phyloP scores from a whole-genome alignment of 2,888 invertebrate genomes.

The Lepidochrysops patricia region DNA sequence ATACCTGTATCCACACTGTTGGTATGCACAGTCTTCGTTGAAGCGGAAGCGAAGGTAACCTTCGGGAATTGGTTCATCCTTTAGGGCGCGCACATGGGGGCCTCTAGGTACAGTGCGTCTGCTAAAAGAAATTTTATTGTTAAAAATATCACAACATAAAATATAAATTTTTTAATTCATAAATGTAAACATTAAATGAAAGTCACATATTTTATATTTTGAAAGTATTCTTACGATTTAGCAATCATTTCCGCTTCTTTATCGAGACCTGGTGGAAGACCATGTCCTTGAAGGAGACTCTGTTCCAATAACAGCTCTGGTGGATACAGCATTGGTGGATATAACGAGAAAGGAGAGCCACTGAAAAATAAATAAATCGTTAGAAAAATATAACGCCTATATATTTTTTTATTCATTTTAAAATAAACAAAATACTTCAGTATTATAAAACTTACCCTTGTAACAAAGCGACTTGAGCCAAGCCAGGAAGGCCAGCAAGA shows the following conservation, averaged over 20 bases:
- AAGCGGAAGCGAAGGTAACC: conserved; percentile 92
- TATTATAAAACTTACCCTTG: conserved; percentile 48
- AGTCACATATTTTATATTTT: background rate
- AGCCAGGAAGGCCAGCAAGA: conserved; percentile 55
- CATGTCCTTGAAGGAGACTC: conserved; percentile 69
- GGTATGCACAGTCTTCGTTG: conserved; percentile 93
- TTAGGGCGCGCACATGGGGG: conserved; percentile 81
- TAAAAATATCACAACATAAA: background rate
- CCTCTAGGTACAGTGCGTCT: conserved; percentile 54
- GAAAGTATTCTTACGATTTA: conserved; percentile 52
- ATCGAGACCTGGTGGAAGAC: conserved; percentile 63
- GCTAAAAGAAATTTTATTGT: conserved; percentile 22
- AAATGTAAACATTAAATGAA: too few species aligned
- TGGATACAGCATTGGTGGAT: conserved; percentile 69
- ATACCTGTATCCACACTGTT: conserved; percentile 87
- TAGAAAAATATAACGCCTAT: background rate
- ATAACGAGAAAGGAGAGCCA: conserved; percentile 64
- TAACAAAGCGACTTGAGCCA: conserved; percentile 64
- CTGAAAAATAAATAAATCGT: conserved; percentile 32
- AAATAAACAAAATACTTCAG: too few species aligned
- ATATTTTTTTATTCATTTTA: too few species aligned
- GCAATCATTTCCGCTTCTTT: conserved; percentile 69
- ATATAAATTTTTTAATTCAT: too few species aligned
- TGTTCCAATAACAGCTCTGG: conserved; percentile 65
- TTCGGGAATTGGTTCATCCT: conserved; percentile 92